These are phyloP conservation scores for Enteromius radiatus DNA, from an alignment of 2,797 vertebrate genomes.

Conservation along the genomic window DNA sequence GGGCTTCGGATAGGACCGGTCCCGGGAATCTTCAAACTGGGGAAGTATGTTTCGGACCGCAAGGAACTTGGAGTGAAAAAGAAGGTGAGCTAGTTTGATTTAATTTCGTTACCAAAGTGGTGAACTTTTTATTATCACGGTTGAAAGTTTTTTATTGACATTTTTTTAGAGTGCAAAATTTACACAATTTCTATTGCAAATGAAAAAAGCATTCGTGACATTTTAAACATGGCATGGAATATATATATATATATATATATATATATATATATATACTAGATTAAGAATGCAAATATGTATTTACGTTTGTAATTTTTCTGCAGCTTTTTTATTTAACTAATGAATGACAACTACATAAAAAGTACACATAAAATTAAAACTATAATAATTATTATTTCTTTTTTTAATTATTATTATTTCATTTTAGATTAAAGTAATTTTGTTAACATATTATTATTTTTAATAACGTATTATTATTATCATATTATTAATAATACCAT, in stretches of 20 bases:
- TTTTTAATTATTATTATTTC: not conserved
- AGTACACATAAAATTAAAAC: constrained; percentile 4
- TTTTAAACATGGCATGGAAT: not conserved
- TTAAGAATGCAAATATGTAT: no score
- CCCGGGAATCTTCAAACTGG: constrained; percentile 92
- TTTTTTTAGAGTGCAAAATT: not conserved
- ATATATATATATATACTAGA: no score
- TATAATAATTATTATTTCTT: not conserved
- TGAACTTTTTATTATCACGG: not conserved
- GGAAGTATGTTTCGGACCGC: constrained; percentile 95
- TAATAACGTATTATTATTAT: not conserved
- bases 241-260: no score
- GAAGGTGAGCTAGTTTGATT: constrained; percentile 81
- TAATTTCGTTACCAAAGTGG: not conserved
- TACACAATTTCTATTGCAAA: not conserved
- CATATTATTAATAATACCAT: not conserved
- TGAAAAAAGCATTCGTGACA: constrained; percentile 1
- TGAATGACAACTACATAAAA: not conserved
- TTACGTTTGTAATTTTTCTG: not conserved
- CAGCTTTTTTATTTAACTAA: not conserved
- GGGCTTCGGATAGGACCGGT: constrained; percentile 90
- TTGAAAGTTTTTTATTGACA: not conserved
- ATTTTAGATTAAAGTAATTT: not conserved
- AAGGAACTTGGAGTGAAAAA: constrained; percentile 93
- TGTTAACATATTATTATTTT: not conserved